phyloP scores from a whole-genome alignment of 2,888 invertebrate species.

The Trissonchulus latispiculum region DNA sequence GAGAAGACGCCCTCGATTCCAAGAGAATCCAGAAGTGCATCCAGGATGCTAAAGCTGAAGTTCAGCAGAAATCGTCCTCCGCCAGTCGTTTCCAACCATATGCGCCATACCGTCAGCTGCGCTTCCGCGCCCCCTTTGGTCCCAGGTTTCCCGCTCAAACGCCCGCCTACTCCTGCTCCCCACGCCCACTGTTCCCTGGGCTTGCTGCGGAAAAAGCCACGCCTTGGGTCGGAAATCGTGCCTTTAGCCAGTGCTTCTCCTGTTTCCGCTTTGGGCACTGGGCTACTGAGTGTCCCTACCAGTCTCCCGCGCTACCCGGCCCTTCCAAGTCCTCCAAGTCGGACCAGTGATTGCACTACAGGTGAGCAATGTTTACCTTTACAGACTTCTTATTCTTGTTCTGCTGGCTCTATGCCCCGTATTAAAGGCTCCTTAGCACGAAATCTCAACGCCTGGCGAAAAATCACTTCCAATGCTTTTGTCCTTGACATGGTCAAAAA shows the following conservation, averaged over 20 bases:
- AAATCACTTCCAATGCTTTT: neutral
- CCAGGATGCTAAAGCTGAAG: too few species aligned
- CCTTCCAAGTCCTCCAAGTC: neutral
- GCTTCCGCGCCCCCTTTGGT: too few species aligned
- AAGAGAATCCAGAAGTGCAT: too few species aligned
- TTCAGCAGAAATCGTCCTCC: too few species aligned
- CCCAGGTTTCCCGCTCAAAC: too few species aligned
- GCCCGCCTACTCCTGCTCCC: too few species aligned
- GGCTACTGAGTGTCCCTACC: neutral
- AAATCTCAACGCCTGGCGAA: neutral
- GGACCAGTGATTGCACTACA: neutral
- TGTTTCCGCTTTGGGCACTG: constrained; percentile 1
- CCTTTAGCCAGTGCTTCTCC: neutral
- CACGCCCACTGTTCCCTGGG: too few species aligned
- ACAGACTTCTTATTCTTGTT: too few species aligned
- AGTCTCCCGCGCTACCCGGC: neutral
- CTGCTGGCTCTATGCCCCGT: too few species aligned
- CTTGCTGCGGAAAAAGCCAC: neutral
- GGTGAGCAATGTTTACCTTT: neutral
- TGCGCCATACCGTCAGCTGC: too few species aligned
- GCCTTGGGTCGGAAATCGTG: neutral
- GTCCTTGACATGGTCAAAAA: constrained; percentile 1
- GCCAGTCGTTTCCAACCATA: too few species aligned
- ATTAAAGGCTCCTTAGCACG: neutral
- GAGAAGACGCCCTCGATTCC: too few species aligned